Evolutionary conservation across 2,888 invertebrate species (phyloP), one percentile per base, ranked within the genome.

Genomic region (Atrina japonica): DNA sequence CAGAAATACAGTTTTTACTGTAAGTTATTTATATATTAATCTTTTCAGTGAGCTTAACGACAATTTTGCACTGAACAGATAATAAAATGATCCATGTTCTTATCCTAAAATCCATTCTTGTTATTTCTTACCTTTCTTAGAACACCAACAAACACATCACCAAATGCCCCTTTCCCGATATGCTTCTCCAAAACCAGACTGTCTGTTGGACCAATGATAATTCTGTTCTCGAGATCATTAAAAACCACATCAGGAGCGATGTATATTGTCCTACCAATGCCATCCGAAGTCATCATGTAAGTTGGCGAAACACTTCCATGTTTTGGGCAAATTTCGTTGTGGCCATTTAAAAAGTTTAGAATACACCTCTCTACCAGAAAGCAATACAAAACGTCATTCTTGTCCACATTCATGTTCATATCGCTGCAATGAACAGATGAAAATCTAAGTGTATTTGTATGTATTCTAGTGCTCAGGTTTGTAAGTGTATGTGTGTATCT

Each of bases 151-250:
- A 97, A 97, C 9, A 99, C 99, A 83, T 98, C 97, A 2, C 99
- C 99, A 92, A 99, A 99, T 0, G 98, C 98, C 1, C 99, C 99
- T n/a, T 98, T 94, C 0, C 99, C 99, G 41, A 97, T 92, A 81
- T 92, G 89, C 76, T 91, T 90, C 2, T 92, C 92, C 69, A 95
- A 93, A 52, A 94, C 93, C 3, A 99, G 94, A 82, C 95, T 94
- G 72, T 96, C 96, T 9, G 83, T 74, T 6, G 82, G 68, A 41
- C 94, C 94, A 16, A 98, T 95, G 11, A 97, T 93, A 80, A 95
- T 94, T 43, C 94, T 93, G 55, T 95, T 94, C 16, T 95, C 95
- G 64, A 98, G 93, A 91, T 99, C 99, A 76, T 96, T 93, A 81
- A 99, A 96, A 47, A 97, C 95, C 53, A 96, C 95, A 90, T 99